Evolutionary conservation across 2,113 vertebrate species (phyloP).

Genomic region (Misgurnus mizolepis): DNA sequence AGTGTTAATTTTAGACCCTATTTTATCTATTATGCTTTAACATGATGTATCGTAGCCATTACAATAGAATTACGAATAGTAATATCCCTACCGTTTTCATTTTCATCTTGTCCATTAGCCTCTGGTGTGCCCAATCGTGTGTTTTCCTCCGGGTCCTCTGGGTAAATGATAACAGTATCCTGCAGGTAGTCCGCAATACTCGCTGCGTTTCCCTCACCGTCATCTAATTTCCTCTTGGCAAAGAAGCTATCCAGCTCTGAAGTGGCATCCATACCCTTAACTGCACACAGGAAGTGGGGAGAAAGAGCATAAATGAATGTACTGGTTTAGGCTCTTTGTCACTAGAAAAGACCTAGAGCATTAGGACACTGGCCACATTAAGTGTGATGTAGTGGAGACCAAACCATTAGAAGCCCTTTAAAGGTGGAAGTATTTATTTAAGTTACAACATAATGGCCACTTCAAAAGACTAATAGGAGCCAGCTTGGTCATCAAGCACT

Average conservation of each 20-base stretch:
- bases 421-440: constrained; percentile 66
- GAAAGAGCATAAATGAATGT: constrained; percentile 24
- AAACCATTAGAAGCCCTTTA: constrained; percentile 63
- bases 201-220: constrained; percentile 81
- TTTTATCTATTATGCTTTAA: not conserved
- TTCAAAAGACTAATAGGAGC: constrained; percentile 61
- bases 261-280: constrained; percentile 84
- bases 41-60: no score
- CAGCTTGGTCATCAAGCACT: constrained; percentile 58
- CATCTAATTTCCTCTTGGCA: constrained; percentile 87
- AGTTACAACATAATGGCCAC: constrained; percentile 65
- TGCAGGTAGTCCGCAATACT: constrained; percentile 94
- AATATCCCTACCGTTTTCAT: constrained; percentile 84
- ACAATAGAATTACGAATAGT: no score
- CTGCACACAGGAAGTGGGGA: constrained; percentile 69
- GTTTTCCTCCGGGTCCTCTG: constrained; percentile 94
- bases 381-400: constrained; percentile 58
- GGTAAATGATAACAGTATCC: constrained; percentile 96
- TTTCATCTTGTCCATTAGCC: constrained; percentile 88
- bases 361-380: constrained; percentile 51
- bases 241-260: constrained; percentile 89
- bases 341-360: constrained; percentile 45
- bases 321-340: constrained; percentile 37
- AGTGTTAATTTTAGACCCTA: not conserved
- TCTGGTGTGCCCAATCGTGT: constrained; percentile 90